Conservation (phyloP, 2,888 invertebrate species). For the Chymomyza caudatula region DNA sequence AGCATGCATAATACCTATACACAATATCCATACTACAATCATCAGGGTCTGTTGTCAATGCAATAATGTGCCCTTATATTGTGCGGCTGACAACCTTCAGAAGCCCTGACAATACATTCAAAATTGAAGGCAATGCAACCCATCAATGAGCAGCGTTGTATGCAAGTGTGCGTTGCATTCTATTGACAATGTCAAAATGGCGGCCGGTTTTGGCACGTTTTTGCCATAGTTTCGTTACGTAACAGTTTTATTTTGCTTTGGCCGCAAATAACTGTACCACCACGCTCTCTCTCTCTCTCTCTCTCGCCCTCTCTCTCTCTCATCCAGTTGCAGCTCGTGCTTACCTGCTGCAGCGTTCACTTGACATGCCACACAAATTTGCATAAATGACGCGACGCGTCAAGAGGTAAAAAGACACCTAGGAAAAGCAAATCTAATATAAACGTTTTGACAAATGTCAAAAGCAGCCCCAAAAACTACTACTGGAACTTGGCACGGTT, state of each 20-base stretch:
- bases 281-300: too few species aligned
- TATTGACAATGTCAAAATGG: conserved; percentile 34
- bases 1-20: not conserved
- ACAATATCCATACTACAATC: too few species aligned
- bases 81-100: conserved; percentile 55
- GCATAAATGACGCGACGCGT: not conserved
- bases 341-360: not conserved
- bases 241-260: not conserved
- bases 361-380: not conserved
- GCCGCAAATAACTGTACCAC: conserved; percentile 1
- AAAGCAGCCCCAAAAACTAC: not conserved
- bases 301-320: too few species aligned
- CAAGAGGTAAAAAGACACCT: not conserved
- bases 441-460: conserved; percentile 9
- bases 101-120: not conserved
- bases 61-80: conserved; percentile 58
- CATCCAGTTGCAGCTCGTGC: too few species aligned
- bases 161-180: conserved; percentile 3
- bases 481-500: not conserved
- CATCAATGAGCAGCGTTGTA: not conserved
- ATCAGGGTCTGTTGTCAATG: conserved; percentile 20
- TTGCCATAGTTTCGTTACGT: conserved; percentile 34
- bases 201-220: conserved; percentile 39
- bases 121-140: not conserved
- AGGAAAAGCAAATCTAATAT: conserved; percentile 27